These are phyloP conservation scores for Drosophila prosaltans DNA, from an alignment of 1,140 invertebrate species.

Conservation along the genomic window DNA sequence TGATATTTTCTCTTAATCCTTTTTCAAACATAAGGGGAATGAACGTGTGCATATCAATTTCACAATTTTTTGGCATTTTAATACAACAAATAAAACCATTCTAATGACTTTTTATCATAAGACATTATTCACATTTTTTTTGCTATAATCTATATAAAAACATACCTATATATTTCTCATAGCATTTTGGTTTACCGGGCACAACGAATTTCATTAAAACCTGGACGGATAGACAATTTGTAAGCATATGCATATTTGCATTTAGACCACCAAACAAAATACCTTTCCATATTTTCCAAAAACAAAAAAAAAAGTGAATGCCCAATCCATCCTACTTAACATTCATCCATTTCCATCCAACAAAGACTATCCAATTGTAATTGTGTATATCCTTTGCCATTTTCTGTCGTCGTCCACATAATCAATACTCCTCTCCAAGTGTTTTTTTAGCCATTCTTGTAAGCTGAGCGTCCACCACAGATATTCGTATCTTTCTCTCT, in stretches of 20 bases:
- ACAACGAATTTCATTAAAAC: conserved; percentile 81
- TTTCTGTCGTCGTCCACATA: conserved; percentile 43
- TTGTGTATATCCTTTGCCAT: not conserved
- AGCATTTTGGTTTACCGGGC: conserved; percentile 82
- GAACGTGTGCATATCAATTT: not conserved
- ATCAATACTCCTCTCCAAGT: conserved; percentile 17
- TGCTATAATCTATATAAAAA: conserved; percentile 56
- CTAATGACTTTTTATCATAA: conserved; percentile 1
- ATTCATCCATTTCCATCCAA: not conserved
- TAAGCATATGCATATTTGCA: conserved; percentile 74
- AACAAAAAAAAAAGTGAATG: conserved; percentile 46
- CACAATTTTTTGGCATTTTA: not conserved
- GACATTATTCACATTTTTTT: conserved; percentile 8
- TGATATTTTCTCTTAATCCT: no score
- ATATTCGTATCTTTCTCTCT: no score
- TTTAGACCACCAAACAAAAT: conserved; percentile 46
- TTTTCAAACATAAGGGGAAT: not conserved
- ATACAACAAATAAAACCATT: not conserved
- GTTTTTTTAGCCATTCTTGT: conserved; percentile 9
- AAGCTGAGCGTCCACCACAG: conserved; percentile 2
- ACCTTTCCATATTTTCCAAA: conserved; percentile 28
- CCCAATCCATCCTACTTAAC: conserved; percentile 6
- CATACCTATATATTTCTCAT: conserved; percentile 68
- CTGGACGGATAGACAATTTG: conserved; percentile 81
- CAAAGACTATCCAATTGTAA: not conserved